A percentile compares a stretch with the other conserved stretches of the same genome.
Evolutionary conservation across 1,140 invertebrate genomes (phyloP).

Genomic region (Planococcus citri): DNA sequence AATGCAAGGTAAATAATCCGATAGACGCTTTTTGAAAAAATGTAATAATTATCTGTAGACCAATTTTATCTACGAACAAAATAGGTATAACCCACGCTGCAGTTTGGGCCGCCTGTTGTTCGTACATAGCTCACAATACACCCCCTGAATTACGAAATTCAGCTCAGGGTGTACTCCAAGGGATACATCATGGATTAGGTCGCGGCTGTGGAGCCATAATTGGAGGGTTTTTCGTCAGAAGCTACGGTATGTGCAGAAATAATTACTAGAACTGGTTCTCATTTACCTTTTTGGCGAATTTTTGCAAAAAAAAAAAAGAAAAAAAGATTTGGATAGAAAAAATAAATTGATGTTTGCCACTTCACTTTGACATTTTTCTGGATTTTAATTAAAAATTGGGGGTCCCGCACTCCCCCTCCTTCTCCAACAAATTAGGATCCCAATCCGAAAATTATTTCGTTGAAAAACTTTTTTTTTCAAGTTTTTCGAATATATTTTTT

Average conservation of each 20-base stretch:
- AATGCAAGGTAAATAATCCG: constrained; percentile 83
- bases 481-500: no score
- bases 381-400: no score
- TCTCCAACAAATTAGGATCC: no score
- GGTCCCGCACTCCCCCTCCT: no score
- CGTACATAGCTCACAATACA: constrained; percentile 91
- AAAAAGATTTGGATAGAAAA: no score
- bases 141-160: constrained; percentile 74
- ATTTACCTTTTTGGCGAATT: background rate
- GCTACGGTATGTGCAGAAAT: constrained; percentile 36
- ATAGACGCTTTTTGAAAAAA: no score
- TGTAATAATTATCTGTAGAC: background rate
- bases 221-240: constrained; percentile 61
- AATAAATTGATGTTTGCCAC: no score
- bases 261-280: no score
- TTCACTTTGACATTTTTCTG: no score
- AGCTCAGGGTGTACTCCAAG: constrained; percentile 88
- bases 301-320: no score
- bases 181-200: constrained; percentile 90
- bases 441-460: no score
- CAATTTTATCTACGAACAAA: constrained; percentile 28
- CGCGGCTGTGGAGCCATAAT: constrained; percentile 90
- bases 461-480: no score
- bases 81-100: constrained; percentile 95
- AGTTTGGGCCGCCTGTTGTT: constrained; percentile 95